Evolutionary conservation across 2,797 vertebrate genomes (phyloP).

Genomic region (Microcaecilia unicolor): DNA sequence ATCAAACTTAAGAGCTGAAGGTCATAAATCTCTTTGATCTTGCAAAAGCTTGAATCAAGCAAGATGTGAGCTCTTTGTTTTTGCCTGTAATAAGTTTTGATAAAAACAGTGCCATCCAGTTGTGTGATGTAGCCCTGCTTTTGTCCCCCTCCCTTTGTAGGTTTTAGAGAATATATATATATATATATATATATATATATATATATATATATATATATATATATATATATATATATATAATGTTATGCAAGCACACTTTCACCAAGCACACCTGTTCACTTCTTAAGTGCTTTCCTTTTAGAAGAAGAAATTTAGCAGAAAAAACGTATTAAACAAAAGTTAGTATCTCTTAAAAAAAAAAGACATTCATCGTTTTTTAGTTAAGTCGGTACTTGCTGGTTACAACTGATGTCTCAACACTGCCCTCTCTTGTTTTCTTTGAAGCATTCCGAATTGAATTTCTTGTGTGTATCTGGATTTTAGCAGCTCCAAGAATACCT

Average conservation of each 20-base stretch:
- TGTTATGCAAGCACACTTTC: constrained; percentile 16
- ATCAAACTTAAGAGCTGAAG: constrained; percentile 49
- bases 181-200: constrained; percentile 15
- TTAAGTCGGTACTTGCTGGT: constrained; percentile 8
- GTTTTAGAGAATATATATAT: constrained; percentile 15
- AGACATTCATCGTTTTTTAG: constrained; percentile 15
- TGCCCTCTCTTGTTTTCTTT: constrained; percentile 66
- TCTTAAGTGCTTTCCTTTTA: constrained; percentile 1
- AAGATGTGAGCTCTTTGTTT: constrained; percentile 14
- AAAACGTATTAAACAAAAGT: constrained; percentile 30
- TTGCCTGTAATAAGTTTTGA: constrained; percentile 14
- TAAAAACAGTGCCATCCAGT: constrained; percentile 53
- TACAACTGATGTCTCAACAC: constrained; percentile 46
- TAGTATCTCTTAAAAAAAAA: constrained; percentile 33
- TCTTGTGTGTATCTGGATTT: too few species aligned
- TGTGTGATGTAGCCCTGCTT: constrained; percentile 37
- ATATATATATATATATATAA: constrained; percentile 14
- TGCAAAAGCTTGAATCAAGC: constrained; percentile 36
- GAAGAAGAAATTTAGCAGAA: constrained; percentile 1
- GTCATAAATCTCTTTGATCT: constrained; percentile 63
- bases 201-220: constrained; percentile 12
- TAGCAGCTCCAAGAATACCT: too few species aligned
- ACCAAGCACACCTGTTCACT: constrained; percentile 1
- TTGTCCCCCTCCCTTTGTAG: constrained; percentile 21
- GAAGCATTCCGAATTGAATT: too few species aligned